Conservation (phyloP, 2,797 vertebrate species). For the Eulemur coronatus region DNA sequence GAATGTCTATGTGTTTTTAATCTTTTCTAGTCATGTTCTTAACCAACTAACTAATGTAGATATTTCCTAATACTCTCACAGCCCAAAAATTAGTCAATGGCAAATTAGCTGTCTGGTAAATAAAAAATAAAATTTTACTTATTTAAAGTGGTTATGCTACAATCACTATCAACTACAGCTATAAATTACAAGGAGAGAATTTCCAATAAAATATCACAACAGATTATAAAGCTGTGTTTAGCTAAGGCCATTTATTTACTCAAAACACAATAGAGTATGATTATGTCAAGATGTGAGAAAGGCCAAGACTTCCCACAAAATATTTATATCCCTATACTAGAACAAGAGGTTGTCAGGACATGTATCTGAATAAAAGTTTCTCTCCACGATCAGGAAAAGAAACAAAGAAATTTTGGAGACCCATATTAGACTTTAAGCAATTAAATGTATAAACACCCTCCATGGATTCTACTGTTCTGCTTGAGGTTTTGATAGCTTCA, state of each 20-base stretch:
- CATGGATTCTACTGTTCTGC: background rate
- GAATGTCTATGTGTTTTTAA: background rate
- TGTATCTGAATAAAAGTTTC: background rate
- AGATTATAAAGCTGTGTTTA: conserved; percentile 37
- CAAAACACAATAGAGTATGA: conserved; percentile 33
- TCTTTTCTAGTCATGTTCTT: background rate
- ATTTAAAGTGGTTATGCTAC: background rate
- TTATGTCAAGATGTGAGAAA: conserved; percentile 8
- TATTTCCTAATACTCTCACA: background rate
- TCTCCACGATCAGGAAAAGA: background rate
- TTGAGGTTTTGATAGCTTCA: background rate
- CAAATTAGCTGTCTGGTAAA: conserved; percentile 17
- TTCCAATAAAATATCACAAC: conserved; percentile 37
- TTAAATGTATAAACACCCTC: background rate
- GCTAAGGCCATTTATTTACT: conserved; percentile 26
- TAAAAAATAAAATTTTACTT: conserved; percentile 48
- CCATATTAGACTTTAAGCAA: background rate
- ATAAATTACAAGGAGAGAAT: conserved; percentile 29
- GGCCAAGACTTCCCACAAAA: background rate
- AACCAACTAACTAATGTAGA: background rate
- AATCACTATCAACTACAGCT: conserved; percentile 8
- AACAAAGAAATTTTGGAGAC: background rate
- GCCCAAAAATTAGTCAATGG: background rate
- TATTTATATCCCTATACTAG: background rate
- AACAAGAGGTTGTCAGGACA: background rate